These are phyloP conservation scores for Psilopsiagon aymara DNA, from an alignment of 2,113 vertebrate genomes.

Conservation along the genomic window DNA sequence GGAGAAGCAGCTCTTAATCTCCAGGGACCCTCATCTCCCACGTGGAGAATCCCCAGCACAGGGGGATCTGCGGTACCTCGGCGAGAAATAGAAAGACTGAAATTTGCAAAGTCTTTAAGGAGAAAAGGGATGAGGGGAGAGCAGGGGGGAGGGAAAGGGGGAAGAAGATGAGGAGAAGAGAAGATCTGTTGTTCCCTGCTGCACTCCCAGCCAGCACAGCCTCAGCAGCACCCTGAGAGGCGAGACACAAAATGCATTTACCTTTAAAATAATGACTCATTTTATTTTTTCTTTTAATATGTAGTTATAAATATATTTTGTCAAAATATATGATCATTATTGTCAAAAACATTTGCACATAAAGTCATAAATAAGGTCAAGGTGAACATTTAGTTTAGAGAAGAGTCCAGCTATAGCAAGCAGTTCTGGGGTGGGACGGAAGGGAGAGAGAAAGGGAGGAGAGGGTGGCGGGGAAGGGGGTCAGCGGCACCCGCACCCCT, in stretches of 20 bases:
- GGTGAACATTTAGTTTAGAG: conserved; percentile 79
- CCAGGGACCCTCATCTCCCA: conserved; percentile 51
- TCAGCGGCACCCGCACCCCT: conserved; percentile 96
- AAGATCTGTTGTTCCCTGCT: conserved; percentile 68
- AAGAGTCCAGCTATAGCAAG: conserved; percentile 62
- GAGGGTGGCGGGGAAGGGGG: neutral
- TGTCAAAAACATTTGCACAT: conserved; percentile 93
- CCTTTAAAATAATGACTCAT: conserved; percentile 98
- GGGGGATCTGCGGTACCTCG: conserved; percentile 1
- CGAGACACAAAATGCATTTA: conserved; percentile 80
- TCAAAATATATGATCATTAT: conserved; percentile 99
- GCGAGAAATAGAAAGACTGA: conserved; percentile 46
- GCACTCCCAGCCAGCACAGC: conserved; percentile 80
- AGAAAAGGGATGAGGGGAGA: neutral
- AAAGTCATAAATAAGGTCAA: conserved; percentile 99
- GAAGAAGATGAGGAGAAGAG: neutral
- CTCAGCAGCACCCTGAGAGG: conserved; percentile 76
- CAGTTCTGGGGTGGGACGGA: conserved; percentile 24
- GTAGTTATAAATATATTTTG: conserved; percentile 99
- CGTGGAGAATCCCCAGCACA: conserved; percentile 16
- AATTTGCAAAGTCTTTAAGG: neutral
- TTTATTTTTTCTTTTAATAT: conserved; percentile 94
- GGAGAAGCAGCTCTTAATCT: conserved; percentile 17
- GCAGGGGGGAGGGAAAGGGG: neutral
- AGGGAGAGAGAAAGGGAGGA: conserved; percentile 14